phyloP scores from a whole-genome alignment of 2,113 vertebrate species.

The Mola mola region DNA sequence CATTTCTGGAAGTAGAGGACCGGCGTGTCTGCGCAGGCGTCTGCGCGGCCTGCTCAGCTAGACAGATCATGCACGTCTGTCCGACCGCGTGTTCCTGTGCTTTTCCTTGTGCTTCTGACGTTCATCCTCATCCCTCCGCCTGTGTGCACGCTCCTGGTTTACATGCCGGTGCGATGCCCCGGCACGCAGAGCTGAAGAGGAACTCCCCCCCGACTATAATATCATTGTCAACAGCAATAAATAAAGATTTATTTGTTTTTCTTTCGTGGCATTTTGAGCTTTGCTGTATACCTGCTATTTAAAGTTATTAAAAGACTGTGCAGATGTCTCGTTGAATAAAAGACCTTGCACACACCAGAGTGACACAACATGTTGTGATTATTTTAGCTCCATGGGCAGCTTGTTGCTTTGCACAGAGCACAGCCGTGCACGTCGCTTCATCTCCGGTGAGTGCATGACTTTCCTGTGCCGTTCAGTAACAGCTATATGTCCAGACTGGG shows the following conservation, averaged over 20 bases:
- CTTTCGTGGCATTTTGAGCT: slow-evolving; percentile 62
- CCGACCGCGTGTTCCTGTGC: slow-evolving; percentile 56
- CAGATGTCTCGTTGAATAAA: slow-evolving; percentile 29
- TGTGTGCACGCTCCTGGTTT: slow-evolving; percentile 17
- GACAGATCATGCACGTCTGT: slow-evolving; percentile 66
- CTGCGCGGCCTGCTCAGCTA: slow-evolving; percentile 27
- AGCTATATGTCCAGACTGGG: slow-evolving; percentile 60
- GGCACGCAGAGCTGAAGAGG: slow-evolving; percentile 40
- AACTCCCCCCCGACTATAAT: slow-evolving; percentile 13
- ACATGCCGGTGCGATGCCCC: slow-evolving; percentile 27
- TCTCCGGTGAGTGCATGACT: slow-evolving; percentile 35
- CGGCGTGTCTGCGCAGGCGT: slow-evolving; percentile 34
- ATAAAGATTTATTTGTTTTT: slow-evolving; percentile 37
- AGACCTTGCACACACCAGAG: slow-evolving; percentile 37
- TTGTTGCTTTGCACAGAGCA: neutral
- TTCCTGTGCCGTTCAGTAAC: slow-evolving; percentile 27
- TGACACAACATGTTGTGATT: slow-evolving; percentile 1
- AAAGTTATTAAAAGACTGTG: slow-evolving; percentile 42
- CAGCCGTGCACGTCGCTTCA: slow-evolving; percentile 20
- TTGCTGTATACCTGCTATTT: slow-evolving; percentile 34
- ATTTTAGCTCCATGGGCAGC: neutral
- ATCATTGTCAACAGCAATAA: slow-evolving; percentile 76
- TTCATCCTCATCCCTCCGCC: slow-evolving; percentile 11
- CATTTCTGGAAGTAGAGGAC: slow-evolving; percentile 73
- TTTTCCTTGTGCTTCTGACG: slow-evolving; percentile 71